Evolutionary conservation across 37 sponge, comb jelly and placozoan genomes (phyloP), one percentile per base, ranked within the genome.

Genomic region (Dysidea cf. avara): DNA sequence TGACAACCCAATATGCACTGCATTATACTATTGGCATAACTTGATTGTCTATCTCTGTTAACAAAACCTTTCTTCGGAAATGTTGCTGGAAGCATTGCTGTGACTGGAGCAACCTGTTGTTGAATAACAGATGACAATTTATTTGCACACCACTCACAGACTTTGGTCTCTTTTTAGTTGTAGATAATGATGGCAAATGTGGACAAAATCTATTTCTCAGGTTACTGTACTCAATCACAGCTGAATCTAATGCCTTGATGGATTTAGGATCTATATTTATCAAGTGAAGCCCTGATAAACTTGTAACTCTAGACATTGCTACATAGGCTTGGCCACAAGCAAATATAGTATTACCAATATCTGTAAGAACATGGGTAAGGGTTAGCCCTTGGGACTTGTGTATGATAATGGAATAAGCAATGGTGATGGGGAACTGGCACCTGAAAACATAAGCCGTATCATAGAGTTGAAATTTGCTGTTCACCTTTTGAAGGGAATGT

Each of bases 341-440:
- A 61, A 86, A 86, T 17, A 80, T 59, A 26, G 55, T 29, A 24
- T 75, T 47, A 17, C 74, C 71, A 9, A 88, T 83, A 51, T 88
- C 89, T 11, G 72, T 36, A 14, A 88, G 77, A 13, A 78, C 89
- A 72, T 58, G 70, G 46, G 75, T 60, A 24, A 87, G 53, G 14
- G 82, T 74, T 33, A 83, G 55, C 14, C 83, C 74, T 51, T 83
- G 83, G n/a, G 68, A 75, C 52, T 83, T 66, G 60, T 76, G 72
- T 34, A 70, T 76, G 31, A 81, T 68, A 22, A 81, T 64, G 18
- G 82, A 64, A 73, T 62, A 81, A 39, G 77, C 64, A 12, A 75
- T 58, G 21, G 57, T 73, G 2, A 81, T 51, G 0, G 87, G 82
- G 33, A 87, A 87, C 53, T 87, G 82, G 18, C 37, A 38, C 21